Evolutionary conservation across 2,797 vertebrate species (phyloP), one percentile per base, ranked within the genome.

Genomic region (Trichosurus vulpecula): DNA sequence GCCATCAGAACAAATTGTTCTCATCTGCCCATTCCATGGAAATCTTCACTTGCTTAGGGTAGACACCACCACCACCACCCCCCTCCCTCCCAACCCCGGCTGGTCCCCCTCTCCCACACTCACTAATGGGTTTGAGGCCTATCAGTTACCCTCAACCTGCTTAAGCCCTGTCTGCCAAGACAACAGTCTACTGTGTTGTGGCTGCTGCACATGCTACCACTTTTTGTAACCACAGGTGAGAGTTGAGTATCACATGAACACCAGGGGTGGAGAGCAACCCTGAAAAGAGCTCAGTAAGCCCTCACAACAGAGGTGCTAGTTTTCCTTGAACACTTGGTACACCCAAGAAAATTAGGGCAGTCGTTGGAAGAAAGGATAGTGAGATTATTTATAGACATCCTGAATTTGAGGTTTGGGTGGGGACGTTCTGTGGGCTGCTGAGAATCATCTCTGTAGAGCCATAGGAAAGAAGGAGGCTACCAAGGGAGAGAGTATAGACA

Each of bases 51-150:
- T 41, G 6, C n/a, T 74, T 74, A n/a, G 19, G 16, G n/a, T 74
- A 41, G n/a, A 74, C 10, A 61, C 61, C 27, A 57, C 22, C 54
- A 19, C 54, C 54, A 13, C 54, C 6, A 8, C 52, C 11, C 6
- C 12, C 53, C 16, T 22, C 19, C 54, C 52, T 55, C 55, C 54
- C 54, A 19, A 11, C 22, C 54, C 54, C 54, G n/a, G n/a, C n/a
- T n/a, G n/a, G n/a, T n/a, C n/a, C 0, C 0, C 2, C 30, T 2
- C 31, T 31, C 57, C 0, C 30, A 2, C 4, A 12, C 61, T 8
- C 3, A 41, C 61, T 16, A 74, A 74, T 74, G n/a, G 61, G 19
- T 74, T 41, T 74, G 61, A 41, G 6, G 6, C 14, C 35, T 74
- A 9, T n/a, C 4, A 1, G 6, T 74, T 74, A 74, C 12, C n/a